Evolutionary conservation across 1,140 invertebrate species (phyloP), one percentile per base, ranked within the genome.

Genomic region (Lordiphosa mommai): DNA sequence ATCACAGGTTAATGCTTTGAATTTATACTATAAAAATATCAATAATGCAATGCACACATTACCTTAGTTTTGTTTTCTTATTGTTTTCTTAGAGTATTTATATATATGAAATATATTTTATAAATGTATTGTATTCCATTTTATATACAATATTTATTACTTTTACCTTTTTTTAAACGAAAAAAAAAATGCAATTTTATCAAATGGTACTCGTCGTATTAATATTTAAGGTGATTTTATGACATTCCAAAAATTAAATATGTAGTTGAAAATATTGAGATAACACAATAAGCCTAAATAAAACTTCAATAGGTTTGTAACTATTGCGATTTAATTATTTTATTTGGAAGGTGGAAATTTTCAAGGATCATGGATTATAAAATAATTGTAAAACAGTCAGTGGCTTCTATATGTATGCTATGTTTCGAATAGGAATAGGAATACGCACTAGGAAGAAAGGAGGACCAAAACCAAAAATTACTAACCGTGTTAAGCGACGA

Each of bases 201-300:
- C 29, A 52, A 49, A 55, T 23, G 17, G 33, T 57, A 53, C 37
- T 66, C 69, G 51, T 64, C 50, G 60, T 36, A 46, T 65, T 66
- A 82, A 49, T 37, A 23, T 7, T 38, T 76, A 77, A 72, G 77
- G 37, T 41, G 67, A 77, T 84, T 84, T 82, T 72, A 82, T 72
- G 77, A 77, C 77, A 82, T 82, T 82, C 77, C 77, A 82, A 82
- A 82, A 61, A 82, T 76, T 76, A 80, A 73, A 46, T 38, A 56
- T 16, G 41, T 82, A 77, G 72, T 76, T 59, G 40, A 63, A 47
- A 60, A 58, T 68, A 67, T 68, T 27, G 53, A 59, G 30, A 72
- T 73, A 70, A 55, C 43, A 29, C 33, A 53, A 34, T 56, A 57
- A 34, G 27, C 34, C 8, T 41, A 57, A 57, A 73, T 61, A 32